phyloP scores from a whole-genome alignment of 37 sponge, comb jelly and placozoan species.

The Bolinopsis microptera region DNA sequence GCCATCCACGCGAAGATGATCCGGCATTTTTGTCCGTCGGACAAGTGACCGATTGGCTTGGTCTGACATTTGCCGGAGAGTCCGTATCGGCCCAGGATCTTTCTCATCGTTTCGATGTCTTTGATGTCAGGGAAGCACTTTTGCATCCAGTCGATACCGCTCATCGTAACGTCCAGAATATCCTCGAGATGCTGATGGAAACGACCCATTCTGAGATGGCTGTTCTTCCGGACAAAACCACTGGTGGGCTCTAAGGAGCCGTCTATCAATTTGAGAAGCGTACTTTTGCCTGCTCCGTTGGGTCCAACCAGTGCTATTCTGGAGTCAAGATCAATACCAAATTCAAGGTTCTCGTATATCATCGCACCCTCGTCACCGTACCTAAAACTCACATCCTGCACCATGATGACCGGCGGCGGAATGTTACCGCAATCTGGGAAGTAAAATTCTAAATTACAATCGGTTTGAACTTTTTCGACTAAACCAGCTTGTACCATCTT shows the following conservation, averaged over 20 bases:
- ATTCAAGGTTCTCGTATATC: constrained; percentile 85
- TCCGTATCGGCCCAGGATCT: constrained; percentile 83
- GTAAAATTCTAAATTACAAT: constrained; percentile 77
- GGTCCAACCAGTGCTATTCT: constrained; percentile 92
- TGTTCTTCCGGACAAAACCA: constrained; percentile 82
- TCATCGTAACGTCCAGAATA: constrained; percentile 74
- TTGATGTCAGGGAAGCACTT: constrained; percentile 91
- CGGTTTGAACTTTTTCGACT: constrained; percentile 81
- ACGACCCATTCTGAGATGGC: constrained; percentile 82
- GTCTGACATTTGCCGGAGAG: constrained; percentile 91
- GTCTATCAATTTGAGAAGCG: constrained; percentile 87
- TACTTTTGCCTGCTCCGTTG: constrained; percentile 95
- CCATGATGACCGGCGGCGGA: constrained; percentile 95
- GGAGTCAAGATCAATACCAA: constrained; percentile 91
- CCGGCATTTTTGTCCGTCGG: constrained; percentile 91
- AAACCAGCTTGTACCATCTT: constrained; percentile 95
- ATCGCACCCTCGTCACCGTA: constrained; percentile 68
- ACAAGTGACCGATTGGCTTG: constrained; percentile 80
- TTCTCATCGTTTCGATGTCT: constrained; percentile 88
- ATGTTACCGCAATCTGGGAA: constrained; percentile 91
- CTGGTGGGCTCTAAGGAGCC: constrained; percentile 81
- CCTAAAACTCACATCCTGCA: constrained; percentile 85
- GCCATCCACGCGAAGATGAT: constrained; percentile 93
- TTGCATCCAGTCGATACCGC: constrained; percentile 80
- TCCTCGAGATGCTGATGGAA: constrained; percentile 93